phyloP scores from a whole-genome alignment of 2,797 vertebrate species.

The Poeciliopsis infans region DNA sequence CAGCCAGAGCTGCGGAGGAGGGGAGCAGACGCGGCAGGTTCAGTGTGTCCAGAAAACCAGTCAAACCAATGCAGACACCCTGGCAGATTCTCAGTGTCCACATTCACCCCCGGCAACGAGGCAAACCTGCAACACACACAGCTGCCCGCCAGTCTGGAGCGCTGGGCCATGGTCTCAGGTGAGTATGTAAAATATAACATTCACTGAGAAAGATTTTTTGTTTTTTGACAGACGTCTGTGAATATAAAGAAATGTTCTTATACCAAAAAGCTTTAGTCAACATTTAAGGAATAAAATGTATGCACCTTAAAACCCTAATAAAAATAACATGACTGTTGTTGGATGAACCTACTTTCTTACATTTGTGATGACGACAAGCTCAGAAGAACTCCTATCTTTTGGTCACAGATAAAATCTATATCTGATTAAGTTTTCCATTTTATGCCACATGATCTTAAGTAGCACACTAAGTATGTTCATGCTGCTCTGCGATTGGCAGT shows the following conservation, averaged over 20 bases:
- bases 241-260: not conserved
- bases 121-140: constrained; percentile 81
- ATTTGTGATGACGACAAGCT: not conserved
- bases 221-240: not conserved
- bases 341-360: not conserved
- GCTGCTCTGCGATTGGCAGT: constrained; percentile 72
- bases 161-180: constrained; percentile 89
- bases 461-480: not conserved
- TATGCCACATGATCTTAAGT: not conserved
- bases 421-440: not conserved
- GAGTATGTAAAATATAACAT: constrained; percentile 33
- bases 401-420: not conserved
- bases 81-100: constrained; percentile 75
- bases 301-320: constrained; percentile 16
- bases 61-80: constrained; percentile 64
- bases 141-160: constrained; percentile 86
- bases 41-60: constrained; percentile 79
- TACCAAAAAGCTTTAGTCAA: constrained; percentile 6
- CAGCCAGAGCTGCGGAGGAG: constrained; percentile 85
- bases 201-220: not conserved
- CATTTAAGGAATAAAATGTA: not conserved
- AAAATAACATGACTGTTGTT: not conserved
- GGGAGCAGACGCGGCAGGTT: constrained; percentile 82
- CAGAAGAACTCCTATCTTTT: not conserved
- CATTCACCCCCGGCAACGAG: constrained; percentile 68